Evolutionary conservation across 2,888 invertebrate species (phyloP), one percentile per base, ranked within the genome.

Genomic region (Standfussiana lucernea): DNA sequence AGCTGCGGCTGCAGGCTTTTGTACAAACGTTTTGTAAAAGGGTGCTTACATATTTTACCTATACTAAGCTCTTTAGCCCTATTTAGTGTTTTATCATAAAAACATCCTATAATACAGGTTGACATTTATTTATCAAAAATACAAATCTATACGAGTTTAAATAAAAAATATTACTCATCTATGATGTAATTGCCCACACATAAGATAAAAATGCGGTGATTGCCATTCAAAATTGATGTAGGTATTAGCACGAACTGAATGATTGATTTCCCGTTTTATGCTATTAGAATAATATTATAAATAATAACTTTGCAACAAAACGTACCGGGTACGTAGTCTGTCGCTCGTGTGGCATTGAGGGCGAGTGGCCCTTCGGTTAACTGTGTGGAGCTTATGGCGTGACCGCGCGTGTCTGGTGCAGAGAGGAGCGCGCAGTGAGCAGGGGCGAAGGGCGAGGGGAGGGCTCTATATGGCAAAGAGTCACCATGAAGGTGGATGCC

Each of bases 351-450:
- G 53, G 28, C 67, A 67, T 61, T 72, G 45, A 71, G 76, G 75
- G 80, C 79, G 62, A 53, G 53, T 64, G 69, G 70, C 80, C 84
- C 88, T 85, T 86, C 83, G 80, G 84, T 88, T 89, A 84, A 87
- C 89, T 90, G 86, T 89, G 87, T 89, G 90, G 90, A 89, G 92
- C 90, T 92, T 92, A 92, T 91, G 92, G 91, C 90, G 91, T 93
- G 92, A 91, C 89, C 90, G 90, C 91, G 90, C 94, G 92, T 94
- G 89, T 95, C 93, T 94, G 93, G 94, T 94, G 93, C 94, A 94
- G 95, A 93, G 89, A 91, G 94, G 91, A 91, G 94, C 87, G 84
- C 84, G 88, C 89, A 84, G 90, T 83, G 91, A 90, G 90, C 90
- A 87, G 90, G 89, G 89, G 86, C 89, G 89, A 86, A 89, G 90